Evolutionary conservation across 2,113 vertebrate genomes (phyloP).

Genomic region (Psophia crepitans): DNA sequence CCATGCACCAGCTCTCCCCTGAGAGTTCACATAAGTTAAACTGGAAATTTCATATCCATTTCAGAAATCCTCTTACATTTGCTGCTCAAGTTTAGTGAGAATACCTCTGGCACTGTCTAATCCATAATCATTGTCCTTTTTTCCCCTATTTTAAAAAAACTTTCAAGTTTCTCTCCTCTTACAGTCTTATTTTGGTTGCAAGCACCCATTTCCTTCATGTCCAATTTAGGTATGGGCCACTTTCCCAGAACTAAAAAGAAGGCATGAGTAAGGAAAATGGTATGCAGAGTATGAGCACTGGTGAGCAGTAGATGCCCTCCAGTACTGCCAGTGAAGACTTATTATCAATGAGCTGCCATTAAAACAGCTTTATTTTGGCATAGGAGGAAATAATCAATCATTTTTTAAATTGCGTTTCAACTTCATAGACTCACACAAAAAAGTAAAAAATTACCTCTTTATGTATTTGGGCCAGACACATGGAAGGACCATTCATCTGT

Average conservation of each 20-base stretch:
- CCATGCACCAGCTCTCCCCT: neutral
- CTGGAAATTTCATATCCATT: neutral
- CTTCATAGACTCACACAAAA: neutral
- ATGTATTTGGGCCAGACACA: neutral
- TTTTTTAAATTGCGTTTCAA: neutral
- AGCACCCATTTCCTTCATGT: conserved; percentile 11
- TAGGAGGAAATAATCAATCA: neutral
- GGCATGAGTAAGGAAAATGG: conserved; percentile 6
- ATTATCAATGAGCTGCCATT: neutral
- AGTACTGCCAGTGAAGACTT: neutral
- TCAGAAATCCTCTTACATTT: neutral
- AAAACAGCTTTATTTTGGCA: neutral
- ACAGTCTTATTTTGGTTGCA: neutral
- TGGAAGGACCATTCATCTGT: neutral
- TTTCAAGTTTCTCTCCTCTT: neutral
- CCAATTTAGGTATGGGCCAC: neutral
- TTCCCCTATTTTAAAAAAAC: too few species aligned
- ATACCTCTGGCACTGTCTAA: neutral
- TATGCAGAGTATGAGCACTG: neutral
- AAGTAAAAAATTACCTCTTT: neutral
- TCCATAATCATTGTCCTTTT: neutral
- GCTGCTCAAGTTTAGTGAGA: neutral
- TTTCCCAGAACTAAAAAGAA: conserved; percentile 32
- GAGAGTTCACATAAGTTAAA: neutral
- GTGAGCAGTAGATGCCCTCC: neutral